Evolutionary conservation across 2,797 vertebrate genomes (phyloP).

Genomic region (Pipistrellus pipistrellus): DNA sequence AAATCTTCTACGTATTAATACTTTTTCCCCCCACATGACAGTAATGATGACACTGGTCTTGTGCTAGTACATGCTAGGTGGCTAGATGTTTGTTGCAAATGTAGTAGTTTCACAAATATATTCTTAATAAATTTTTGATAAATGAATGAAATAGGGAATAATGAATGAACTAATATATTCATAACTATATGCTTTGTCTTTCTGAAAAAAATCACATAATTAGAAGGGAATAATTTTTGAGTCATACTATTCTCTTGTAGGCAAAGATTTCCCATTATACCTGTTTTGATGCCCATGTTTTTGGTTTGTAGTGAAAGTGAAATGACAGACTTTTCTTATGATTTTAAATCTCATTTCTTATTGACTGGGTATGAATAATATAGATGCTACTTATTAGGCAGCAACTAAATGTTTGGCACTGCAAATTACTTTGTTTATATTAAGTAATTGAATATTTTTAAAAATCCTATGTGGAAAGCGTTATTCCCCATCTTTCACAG

Average conservation of each 20-base stretch:
- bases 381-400: neutral
- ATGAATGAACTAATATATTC: neutral
- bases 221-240: neutral
- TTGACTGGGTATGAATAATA: neutral
- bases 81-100: neutral
- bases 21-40: neutral
- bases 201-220: neutral
- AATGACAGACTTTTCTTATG: neutral
- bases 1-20: neutral
- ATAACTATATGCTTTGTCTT: neutral
- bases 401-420: neutral
- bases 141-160: neutral
- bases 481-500: neutral
- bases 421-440: neutral
- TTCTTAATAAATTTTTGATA: conserved; percentile 16
- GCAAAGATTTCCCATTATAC: neutral
- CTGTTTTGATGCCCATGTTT: neutral
- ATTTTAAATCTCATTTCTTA: neutral
- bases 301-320: neutral
- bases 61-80: neutral
- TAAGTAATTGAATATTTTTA: neutral
- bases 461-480: neutral
- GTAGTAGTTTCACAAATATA: neutral
- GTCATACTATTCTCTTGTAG: neutral
- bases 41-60: neutral